Evolutionary conservation across 2,797 vertebrate species (phyloP).

Genomic region (Hipposideros larvatus): DNA sequence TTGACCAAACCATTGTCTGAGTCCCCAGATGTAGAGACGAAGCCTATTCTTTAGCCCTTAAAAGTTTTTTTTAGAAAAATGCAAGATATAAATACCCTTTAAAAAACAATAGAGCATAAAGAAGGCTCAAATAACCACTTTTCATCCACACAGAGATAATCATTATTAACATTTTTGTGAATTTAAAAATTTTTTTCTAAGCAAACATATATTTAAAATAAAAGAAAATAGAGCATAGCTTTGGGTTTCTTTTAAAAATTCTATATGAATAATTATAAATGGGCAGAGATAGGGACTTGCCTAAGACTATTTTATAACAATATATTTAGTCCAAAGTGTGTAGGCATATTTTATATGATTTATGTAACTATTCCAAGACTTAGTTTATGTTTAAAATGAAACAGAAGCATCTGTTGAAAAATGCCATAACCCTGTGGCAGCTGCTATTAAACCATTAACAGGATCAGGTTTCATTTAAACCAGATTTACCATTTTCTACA

Average conservation of each 20-base stretch:
- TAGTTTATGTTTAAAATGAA: constrained; percentile 87
- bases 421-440: constrained; percentile 89
- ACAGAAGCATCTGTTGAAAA: constrained; percentile 90
- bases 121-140: background rate
- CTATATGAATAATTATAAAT: background rate
- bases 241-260: background rate
- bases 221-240: background rate
- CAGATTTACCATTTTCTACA: constrained; percentile 91
- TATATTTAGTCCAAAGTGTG: constrained; percentile 80
- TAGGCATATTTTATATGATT: constrained; percentile 84
- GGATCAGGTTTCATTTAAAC: constrained; percentile 92
- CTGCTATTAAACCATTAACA: constrained; percentile 91
- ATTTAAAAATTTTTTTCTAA: too few species aligned
- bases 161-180: too few species aligned
- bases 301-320: constrained; percentile 68
- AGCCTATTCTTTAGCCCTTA: background rate
- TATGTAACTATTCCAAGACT: constrained; percentile 86
- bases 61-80: background rate
- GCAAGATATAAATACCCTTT: background rate
- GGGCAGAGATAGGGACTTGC: background rate
- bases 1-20: background rate
- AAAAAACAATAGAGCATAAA: background rate
- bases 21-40: background rate
- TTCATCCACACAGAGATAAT: too few species aligned
- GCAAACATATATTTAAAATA: too few species aligned